phyloP scores from a whole-genome alignment of 2,888 invertebrate species.

The Agrenia bidenticulata region DNA sequence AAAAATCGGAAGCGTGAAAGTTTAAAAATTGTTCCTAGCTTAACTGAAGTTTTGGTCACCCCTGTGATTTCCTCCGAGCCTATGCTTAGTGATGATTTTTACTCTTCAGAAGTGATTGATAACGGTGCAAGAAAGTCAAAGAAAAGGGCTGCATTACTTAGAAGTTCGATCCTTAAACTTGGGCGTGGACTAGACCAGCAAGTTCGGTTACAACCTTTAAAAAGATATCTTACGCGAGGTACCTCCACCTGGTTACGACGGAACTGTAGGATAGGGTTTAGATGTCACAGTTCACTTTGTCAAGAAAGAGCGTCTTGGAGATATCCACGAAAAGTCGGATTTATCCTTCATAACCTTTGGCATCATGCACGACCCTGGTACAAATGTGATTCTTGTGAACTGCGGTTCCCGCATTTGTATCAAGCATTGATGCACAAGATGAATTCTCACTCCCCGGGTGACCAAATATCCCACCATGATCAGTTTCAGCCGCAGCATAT shows the following conservation, averaged over 20 bases:
- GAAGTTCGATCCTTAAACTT: not conserved
- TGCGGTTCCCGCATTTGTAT: constrained; percentile 59
- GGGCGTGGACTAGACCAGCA: not conserved
- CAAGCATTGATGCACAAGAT: constrained; percentile 59
- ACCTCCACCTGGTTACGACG: constrained; percentile 32
- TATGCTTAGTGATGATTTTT: not conserved
- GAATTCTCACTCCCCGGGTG: constrained; percentile 25
- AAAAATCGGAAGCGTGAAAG: constrained; percentile 37
- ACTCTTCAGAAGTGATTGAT: not conserved
- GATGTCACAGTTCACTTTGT: constrained; percentile 42
- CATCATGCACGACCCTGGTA: constrained; percentile 58
- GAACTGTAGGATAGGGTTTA: constrained; percentile 30
- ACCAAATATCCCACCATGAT: not conserved
- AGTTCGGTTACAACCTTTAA: constrained; percentile 16
- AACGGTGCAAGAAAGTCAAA: not conserved
- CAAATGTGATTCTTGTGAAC: constrained; percentile 60
- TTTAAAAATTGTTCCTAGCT: constrained; percentile 42
- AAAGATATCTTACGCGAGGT: constrained; percentile 34
- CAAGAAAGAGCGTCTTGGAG: constrained; percentile 31
- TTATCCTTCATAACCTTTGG: constrained; percentile 60
- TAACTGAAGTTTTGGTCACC: constrained; percentile 42
- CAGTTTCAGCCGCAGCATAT: not conserved
- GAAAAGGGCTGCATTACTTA: not conserved
- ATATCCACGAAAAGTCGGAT: constrained; percentile 36
- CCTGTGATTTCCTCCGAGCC: constrained; percentile 24